These are phyloP conservation scores for Myzus persicae DNA, from an alignment of 1,140 invertebrate species.

Conservation along the genomic window DNA sequence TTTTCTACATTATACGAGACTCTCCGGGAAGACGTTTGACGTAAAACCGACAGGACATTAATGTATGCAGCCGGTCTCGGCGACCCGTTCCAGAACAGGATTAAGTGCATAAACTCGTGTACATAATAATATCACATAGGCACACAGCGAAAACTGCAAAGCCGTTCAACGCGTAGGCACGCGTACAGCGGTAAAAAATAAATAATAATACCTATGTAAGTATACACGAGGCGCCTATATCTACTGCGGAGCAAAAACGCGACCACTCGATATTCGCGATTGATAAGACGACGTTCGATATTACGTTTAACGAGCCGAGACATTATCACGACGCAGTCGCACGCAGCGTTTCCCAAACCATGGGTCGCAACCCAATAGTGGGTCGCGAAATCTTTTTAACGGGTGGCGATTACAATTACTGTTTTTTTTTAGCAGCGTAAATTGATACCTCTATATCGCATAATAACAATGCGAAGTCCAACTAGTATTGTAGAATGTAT, in stretches of 20 bases:
- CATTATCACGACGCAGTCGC: not conserved
- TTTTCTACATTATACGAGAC: not conserved
- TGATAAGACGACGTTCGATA: not conserved
- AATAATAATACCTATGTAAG: not conserved
- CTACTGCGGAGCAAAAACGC: too few species aligned
- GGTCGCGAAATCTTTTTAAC: too few species aligned
- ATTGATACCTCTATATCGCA: too few species aligned
- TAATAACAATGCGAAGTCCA: too few species aligned
- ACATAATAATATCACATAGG: not conserved
- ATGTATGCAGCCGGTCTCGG: not conserved
- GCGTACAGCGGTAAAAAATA: not conserved
- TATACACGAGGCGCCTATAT: too few species aligned
- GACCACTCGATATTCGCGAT: not conserved
- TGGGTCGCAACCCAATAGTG: too few species aligned
- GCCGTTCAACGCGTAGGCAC: not conserved
- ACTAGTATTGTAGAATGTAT: too few species aligned
- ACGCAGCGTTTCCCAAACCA: too few species aligned
- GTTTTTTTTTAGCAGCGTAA: too few species aligned
- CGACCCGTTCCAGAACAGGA: conserved; percentile 35
- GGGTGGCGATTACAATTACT: too few species aligned
- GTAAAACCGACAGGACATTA: conserved; percentile 40
- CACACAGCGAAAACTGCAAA: not conserved
- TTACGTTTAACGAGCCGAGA: not conserved
- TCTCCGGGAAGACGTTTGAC: not conserved
- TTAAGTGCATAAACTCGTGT: conserved; percentile 35